Evolutionary conservation across 2,888 invertebrate species (phyloP).

Genomic region (Lagria hirta): DNA sequence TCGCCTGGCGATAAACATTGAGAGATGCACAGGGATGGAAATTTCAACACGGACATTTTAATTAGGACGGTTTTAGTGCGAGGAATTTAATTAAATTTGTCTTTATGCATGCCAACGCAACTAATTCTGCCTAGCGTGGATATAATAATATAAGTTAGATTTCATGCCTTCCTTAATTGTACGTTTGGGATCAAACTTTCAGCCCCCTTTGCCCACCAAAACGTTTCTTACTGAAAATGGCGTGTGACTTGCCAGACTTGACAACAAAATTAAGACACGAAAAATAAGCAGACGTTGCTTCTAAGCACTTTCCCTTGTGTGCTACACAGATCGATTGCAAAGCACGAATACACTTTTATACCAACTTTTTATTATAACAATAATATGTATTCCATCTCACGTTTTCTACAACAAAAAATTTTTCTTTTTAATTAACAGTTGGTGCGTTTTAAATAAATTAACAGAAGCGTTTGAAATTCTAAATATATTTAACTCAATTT

Average conservation of each 20-base stretch:
- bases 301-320: too few relatives aligned
- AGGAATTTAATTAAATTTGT: slow-evolving; percentile 30
- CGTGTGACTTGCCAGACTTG: slow-evolving; percentile 10
- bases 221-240: slow-evolving; percentile 25
- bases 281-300: slow-evolving; percentile 13
- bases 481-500: too few relatives aligned
- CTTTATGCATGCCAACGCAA: slow-evolving; percentile 29
- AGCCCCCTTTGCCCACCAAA: slow-evolving; percentile 14
- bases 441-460: too few relatives aligned
- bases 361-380: too few relatives aligned
- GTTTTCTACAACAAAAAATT: too few relatives aligned
- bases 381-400: too few relatives aligned
- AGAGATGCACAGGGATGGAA: slow-evolving; percentile 21
- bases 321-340: too few relatives aligned
- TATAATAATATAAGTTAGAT: slow-evolving; percentile 27
- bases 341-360: too few relatives aligned
- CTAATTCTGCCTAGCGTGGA: slow-evolving; percentile 24
- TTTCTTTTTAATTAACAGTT: too few relatives aligned
- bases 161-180: slow-evolving; percentile 25
- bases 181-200: slow-evolving; percentile 28
- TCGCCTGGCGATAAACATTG: slow-evolving; percentile 21
- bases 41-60: slow-evolving; percentile 29
- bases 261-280: slow-evolving; percentile 10
- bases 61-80: slow-evolving; percentile 29
- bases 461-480: too few relatives aligned